Evolutionary conservation across 2,797 vertebrate species (phyloP).

Genomic region (Coranthus polyacanthus): DNA sequence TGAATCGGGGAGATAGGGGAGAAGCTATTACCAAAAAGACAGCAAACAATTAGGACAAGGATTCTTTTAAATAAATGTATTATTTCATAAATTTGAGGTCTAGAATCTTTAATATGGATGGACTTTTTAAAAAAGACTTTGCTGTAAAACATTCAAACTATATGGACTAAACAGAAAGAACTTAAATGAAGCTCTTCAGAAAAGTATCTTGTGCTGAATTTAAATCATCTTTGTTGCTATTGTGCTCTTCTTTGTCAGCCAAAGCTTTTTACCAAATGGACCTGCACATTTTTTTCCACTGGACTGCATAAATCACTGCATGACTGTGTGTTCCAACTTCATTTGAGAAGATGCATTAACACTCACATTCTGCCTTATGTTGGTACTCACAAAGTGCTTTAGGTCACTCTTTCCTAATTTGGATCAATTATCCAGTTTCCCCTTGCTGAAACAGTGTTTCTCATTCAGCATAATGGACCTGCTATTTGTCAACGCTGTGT

Average conservation of each 20-base stretch:
- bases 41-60: conserved; percentile 26
- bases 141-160: too few species aligned
- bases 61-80: background rate
- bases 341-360: too few species aligned
- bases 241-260: too few species aligned
- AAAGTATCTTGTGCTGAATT: too few species aligned
- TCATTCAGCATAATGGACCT: conserved; percentile 75
- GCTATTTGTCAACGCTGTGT: conserved; percentile 79
- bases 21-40: conserved; percentile 29
- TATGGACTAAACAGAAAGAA: too few species aligned
- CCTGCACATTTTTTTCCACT: conserved; percentile 52
- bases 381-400: conserved; percentile 56
- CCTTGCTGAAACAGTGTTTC: conserved; percentile 74
- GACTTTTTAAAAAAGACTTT: background rate
- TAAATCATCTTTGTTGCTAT: too few species aligned
- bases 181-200: too few species aligned
- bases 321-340: too few species aligned
- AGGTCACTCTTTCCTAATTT: conserved; percentile 82
- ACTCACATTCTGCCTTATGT: conserved; percentile 29
- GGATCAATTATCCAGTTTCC: conserved; percentile 82
- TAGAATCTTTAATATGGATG: background rate
- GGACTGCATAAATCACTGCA: too few species aligned
- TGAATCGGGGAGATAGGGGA: conserved; percentile 51
- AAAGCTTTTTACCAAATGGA: conserved; percentile 12
- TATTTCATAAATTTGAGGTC: background rate